Conservation (phyloP, 2,113 vertebrate genomes). For the Oreochromis tanganicae region DNA sequence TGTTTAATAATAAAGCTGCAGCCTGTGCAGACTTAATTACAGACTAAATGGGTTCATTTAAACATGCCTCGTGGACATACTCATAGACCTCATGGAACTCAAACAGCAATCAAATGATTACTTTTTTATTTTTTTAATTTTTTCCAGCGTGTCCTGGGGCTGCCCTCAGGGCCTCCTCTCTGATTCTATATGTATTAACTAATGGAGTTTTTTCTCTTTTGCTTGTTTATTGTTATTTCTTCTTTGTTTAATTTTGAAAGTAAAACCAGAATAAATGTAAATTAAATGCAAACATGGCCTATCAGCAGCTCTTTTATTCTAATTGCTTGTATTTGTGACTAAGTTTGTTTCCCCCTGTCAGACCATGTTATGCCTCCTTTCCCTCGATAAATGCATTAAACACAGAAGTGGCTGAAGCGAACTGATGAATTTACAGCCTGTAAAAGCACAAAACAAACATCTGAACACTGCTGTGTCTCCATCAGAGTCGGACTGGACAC, state of each 20-base stretch:
- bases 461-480: background rate
- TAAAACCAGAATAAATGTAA: background rate
- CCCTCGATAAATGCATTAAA: background rate
- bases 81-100: background rate
- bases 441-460: background rate
- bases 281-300: background rate
- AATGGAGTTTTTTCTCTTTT: background rate
- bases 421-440: background rate
- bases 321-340: background rate
- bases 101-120: background rate
- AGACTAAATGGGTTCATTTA: background rate
- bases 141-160: background rate
- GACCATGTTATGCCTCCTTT: background rate
- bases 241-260: background rate
- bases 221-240: background rate
- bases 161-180: rapidly evolving
- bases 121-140: rapidly evolving
- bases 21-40: background rate
- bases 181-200: background rate
- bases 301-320: background rate
- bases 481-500: background rate
- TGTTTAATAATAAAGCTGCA: background rate
- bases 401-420: background rate
- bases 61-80: background rate
- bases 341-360: background rate